Base-by-base conservation (phyloP, 2,888 invertebrate genomes). In the Leptodirus hochenwartii region DNA sequence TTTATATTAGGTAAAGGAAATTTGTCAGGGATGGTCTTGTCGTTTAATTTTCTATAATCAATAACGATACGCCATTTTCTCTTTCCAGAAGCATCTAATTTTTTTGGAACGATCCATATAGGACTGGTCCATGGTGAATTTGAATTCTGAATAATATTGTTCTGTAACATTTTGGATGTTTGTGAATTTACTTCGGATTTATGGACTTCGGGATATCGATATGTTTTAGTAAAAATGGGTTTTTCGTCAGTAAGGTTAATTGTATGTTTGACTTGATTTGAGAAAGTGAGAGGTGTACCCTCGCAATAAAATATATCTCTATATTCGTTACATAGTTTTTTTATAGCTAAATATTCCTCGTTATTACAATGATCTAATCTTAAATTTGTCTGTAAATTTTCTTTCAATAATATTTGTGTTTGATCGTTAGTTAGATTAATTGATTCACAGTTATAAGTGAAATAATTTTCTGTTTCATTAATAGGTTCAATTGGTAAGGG, bases 1-100 rank as follows among this genome's bases (percentile, higher is more conserved):
- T 38, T 35, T 8, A 51, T 45, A 24, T 46, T 43, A 34, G 41
- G 46, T 15, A 49, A 33, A 2, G 43, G 46, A 16, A 45, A 49
- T 35, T 35, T 41, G 30, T 50, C 47, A 12, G 39, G 38, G 5
- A 46, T 35, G 1, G 44, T 47, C 31, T 41, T 39, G 26, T 43
- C 43, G 31, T 49, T 49, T 1, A 44, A 13, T 30, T 41, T 43
- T 6, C 37, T 16, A 22, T 35, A 42, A 23, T 43, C 42, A 17
- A 41, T 30, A 4, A 43, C 43, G 4, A 42, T 23, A 28, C 41
- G 27, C 41, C 39, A 42, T 35, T 43, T 32, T 11, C 29, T 33
- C 25, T 39, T 35, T 5, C 39, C 39, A 8, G 32, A 32, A 3
- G 35, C 34, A 27, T 41, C 39, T 2, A 33, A 14, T 26, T 43